These are phyloP conservation scores for Megaustenia siamemsis DNA, from an alignment of 2,888 invertebrate species.

Conservation along the genomic window DNA sequence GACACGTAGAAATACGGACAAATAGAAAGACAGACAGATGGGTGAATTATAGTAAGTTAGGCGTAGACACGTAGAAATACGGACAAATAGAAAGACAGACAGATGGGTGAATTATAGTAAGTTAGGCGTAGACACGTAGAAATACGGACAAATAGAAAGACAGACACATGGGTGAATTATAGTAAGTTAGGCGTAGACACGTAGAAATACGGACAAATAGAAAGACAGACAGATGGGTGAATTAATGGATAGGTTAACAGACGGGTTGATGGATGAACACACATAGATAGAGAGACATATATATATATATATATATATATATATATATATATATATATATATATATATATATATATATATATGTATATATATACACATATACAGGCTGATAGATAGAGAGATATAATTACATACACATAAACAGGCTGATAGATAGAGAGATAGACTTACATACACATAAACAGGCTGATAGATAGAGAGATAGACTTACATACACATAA, in stretches of 20 bases:
- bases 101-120: too few relatives aligned
- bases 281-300: neutral
- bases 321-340: neutral
- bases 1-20: too few relatives aligned
- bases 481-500: slow-evolving; percentile 6
- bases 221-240: neutral
- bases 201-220: neutral
- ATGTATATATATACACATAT: neutral
- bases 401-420: neutral
- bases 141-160: too few relatives aligned
- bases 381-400: slow-evolving; percentile 7
- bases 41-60: too few relatives aligned
- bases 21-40: too few relatives aligned
- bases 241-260: neutral
- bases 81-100: too few relatives aligned
- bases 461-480: slow-evolving; percentile 14
- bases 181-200: too few relatives aligned
- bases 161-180: too few relatives aligned
- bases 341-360: neutral
- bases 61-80: too few relatives aligned
- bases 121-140: too few relatives aligned
- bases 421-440: neutral
- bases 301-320: neutral
- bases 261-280: neutral
- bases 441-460: neutral